A percentile compares a stretch with the other conserved stretches of the same genome.
Evolutionary conservation across 2,888 invertebrate genomes (phyloP).

Genomic region (Zygaena filipendulae): DNA sequence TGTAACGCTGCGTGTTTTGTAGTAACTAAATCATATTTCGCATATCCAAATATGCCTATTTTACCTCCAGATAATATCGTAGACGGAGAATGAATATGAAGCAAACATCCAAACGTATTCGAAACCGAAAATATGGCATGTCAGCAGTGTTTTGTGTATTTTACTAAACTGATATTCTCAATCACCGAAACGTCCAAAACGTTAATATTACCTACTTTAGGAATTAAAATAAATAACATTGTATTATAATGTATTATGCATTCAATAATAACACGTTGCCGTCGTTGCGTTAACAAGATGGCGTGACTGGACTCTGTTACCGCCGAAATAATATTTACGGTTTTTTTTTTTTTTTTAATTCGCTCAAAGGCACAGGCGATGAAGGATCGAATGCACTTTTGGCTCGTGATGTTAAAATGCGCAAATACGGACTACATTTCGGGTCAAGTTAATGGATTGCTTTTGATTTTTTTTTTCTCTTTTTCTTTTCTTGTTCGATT

Average conservation of each 20-base stretch:
- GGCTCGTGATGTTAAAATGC: conserved; percentile 3
- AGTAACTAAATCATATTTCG: too few species aligned
- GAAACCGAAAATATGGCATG: conserved; percentile 42
- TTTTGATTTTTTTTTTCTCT: too few species aligned
- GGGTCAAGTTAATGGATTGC: too few species aligned
- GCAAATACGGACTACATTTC: too few species aligned
- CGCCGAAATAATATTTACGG: conserved; percentile 33
- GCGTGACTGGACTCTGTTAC: conserved; percentile 62
- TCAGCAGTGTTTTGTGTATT: conserved; percentile 43
- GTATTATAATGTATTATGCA: conserved; percentile 52
- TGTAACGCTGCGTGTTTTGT: too few species aligned
- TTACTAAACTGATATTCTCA: conserved; percentile 36
- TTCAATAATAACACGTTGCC: conserved; percentile 54
- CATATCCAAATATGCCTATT: too few species aligned
- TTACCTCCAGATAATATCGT: too few species aligned
- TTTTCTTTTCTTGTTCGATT: too few species aligned
- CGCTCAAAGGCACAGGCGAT: conserved; percentile 24
- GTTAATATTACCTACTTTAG: too few species aligned
- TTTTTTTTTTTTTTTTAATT: conserved; percentile 26
- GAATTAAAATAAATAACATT: conserved; percentile 26
- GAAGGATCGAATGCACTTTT: conserved; percentile 41
- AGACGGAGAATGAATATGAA: too few species aligned
- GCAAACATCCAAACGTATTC: too few species aligned
- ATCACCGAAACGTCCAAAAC: conserved; percentile 25
- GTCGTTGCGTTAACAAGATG: conserved; percentile 43